Base-by-base conservation (phyloP, 2,113 vertebrate genomes). In the Paramisgurnus dabryanus region DNA sequence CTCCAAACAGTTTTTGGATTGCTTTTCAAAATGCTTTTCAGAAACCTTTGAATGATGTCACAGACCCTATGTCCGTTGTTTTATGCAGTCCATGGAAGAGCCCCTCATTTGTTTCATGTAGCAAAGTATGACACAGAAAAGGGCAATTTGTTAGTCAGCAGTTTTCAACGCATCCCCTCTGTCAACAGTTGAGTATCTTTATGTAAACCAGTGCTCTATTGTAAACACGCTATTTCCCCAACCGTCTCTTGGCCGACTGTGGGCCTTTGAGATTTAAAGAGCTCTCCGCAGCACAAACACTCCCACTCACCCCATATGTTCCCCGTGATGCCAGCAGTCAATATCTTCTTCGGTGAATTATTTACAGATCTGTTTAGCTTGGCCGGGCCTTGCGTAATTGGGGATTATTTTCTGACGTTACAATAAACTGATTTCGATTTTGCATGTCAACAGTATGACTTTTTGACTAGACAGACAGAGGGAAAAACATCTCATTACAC, bases 311-410 rank as follows among this genome's bases (percentile, higher is more conserved):
- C 50, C 69, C 82, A 82, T 67, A 22, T 60, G 65, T 65, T 78
- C 50, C 8, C 45, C 69, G 5, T 60, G 15, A 55, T 27, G 55
- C 60, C 39, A 82, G 49, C 71, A 78, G 80, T 50, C 49, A 22
- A 80, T 71, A 80, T 79, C 10, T 67, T n/a, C 67, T 71, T 1
- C 17, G 57, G 67, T 69, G 45, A 86, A 80, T 80, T 66, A 85
- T 83, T 75, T 34, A 66, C 85, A 82, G 84, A 67, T 71, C 22
- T 68, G n/a, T 70, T 63, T 58, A 71, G 53, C 61, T 74, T 27
- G 57, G 41, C 18, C 8, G 55, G 18, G 18, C 83, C 86, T 82
- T 80, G 84, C 74, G 78, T 69, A 58, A 41, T 66, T 66, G 45
- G 63, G 18, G 63, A 55, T 71, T 12, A 61, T 41, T 55, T 63